Evolutionary conservation across 2,113 vertebrate species (phyloP), one percentile per base, ranked within the genome.

Genomic region (Regulus satrapa): DNA sequence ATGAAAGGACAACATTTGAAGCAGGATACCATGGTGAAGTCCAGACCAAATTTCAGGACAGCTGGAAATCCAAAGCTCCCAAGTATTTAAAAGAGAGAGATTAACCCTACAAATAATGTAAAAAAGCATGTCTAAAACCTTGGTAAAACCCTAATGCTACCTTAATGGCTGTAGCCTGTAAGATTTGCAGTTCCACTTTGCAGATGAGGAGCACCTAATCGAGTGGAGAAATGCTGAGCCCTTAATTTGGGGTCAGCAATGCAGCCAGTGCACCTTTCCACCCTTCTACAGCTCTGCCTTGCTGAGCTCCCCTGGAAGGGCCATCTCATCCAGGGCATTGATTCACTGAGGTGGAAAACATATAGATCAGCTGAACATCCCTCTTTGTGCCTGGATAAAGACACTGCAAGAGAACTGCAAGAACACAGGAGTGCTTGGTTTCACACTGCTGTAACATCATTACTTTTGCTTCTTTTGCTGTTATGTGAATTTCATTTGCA

Each of bases 401-500:
- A 72, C 51, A 49, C 59, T 75, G 76, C n/a, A n/a, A n/a, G n/a
- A n/a, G n/a, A n/a, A n/a, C 34, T 45, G 34, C 7, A 8, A 76
- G 75, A 80, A 46, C 46, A 17, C 28, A 59, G 78, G 58, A 79
- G 28, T 23, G 71, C 85, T 95, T 11, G 2, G 63, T 43, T 80
- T 73, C 75, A 43, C 38, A 61, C 25, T 6, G 3, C 49, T 80
- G 68, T 49, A 61, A 74, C 63, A 85, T 62, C 43, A 67, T 18
- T 52, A 12, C 6, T 48, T 80, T 26, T 48, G 23, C 76, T 93
- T 63, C 67, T 87, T 86, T 92, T 2, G 18, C 72, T 45, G 38
- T 16, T 59, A 32, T 19, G 32, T 9, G 17, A 17, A 64, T 73
- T 85, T 76, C 68, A 62, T 63, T 40, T 92, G 96, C 97, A 98